Percentiles rank a stretch among this genome's conserved stretches.
Evolutionary conservation across 2,113 vertebrate species (phyloP).

Genomic region (Aleadryas rufinucha): DNA sequence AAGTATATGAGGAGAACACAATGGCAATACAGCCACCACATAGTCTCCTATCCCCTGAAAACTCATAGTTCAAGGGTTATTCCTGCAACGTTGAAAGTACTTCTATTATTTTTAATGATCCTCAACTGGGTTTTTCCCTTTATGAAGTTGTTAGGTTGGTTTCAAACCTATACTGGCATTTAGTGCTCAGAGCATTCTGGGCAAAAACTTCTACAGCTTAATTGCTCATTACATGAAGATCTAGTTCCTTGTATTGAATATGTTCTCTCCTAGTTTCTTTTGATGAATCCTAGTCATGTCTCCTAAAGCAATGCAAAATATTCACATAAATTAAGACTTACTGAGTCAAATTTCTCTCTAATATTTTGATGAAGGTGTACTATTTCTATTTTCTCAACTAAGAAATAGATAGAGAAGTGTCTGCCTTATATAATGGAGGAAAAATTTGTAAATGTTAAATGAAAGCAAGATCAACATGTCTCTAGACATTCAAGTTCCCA

Average conservation of each 20-base stretch:
- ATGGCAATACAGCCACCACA: background rate
- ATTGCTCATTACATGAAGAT: background rate
- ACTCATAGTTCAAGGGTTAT: background rate
- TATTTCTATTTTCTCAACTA: background rate
- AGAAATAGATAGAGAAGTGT: background rate
- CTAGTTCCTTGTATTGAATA: background rate
- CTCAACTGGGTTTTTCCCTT: background rate
- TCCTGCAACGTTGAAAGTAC: background rate
- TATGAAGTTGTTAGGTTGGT: background rate
- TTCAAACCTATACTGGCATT: background rate
- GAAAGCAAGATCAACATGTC: background rate
- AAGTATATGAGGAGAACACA: background rate
- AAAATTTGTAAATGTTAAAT: background rate
- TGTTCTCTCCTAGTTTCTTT: background rate
- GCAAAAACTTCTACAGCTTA: background rate
- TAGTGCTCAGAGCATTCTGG: background rate
- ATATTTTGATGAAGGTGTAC: background rate
- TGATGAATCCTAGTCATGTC: background rate
- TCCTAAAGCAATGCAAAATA: constrained; percentile 14
- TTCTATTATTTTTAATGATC: background rate
- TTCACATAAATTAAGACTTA: constrained; percentile 12
- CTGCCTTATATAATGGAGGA: background rate
- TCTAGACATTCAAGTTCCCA: background rate
- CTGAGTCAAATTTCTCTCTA: background rate
- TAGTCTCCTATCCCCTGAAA: background rate